Base-by-base conservation (phyloP, 37 sponge, comb jelly and placozoan species). In the Halichondria panicea region DNA sequence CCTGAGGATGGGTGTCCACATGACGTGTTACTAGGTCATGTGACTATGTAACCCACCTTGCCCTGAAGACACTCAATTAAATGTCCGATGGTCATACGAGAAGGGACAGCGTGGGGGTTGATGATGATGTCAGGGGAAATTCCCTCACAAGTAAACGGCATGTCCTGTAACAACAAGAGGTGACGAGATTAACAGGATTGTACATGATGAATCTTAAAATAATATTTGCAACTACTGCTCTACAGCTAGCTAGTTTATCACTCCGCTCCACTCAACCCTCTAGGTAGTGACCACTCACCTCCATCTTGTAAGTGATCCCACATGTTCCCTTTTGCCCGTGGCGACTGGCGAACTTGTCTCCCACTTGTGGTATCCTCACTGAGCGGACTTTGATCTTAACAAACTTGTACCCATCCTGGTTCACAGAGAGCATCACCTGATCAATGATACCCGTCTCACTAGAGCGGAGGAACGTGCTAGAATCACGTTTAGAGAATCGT, bases 271-370 rank as follows among this genome's bases (percentile, higher is more conserved):
- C 12, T 13, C 19, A 3, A 39, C 21, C 43, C 7, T 22, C 43
- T 25, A 24, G 27, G 21, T 50, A 39, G 36, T 52, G 15, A 74
- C 34, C 46, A 81, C 82, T 19, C 45, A 95, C 96, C 90, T 97
- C 98, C 62, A 93, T 94, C 80, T 91, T 60, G 77, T 98, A 98
- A 0, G 88, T 92, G 71, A 98, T 96, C 36, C 99, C 99, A 77
- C 95, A 94, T 6, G 99, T 98, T 66, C 99, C 99, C 73, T 98
- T 98, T 78, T 98, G 99, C 27, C 99, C 99, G 56, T 98, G 99
- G 0, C 99, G 79, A 79, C 97, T 95, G 52, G 99, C 99, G 81
- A 98, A 98, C 89, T 98, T 98, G 87, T 98, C 99, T 24, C 99
- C 99, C 55, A 98, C 95, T 87, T 98, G 96, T 8, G 99, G 99